Evolutionary conservation across 2,113 vertebrate genomes (phyloP).

Genomic region (Zingel zingel): DNA sequence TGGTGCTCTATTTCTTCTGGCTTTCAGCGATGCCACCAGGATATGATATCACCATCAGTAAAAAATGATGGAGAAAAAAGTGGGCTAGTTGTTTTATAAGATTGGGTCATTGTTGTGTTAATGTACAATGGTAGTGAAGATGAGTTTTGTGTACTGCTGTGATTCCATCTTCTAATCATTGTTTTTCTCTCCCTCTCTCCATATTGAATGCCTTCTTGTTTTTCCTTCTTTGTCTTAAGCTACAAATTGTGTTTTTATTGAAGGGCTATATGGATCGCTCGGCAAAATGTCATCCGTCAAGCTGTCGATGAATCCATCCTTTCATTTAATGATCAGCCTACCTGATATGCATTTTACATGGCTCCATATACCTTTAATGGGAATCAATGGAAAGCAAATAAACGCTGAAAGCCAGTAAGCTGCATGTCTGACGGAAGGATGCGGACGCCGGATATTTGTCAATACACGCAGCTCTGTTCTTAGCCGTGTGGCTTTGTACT

Average conservation of each 20-base stretch:
- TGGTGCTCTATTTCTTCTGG: not conserved
- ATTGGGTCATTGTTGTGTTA: slow-evolving; percentile 13
- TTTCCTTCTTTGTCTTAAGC: slow-evolving; percentile 71
- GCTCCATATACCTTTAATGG: slow-evolving; percentile 81
- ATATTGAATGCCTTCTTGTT: slow-evolving; percentile 31
- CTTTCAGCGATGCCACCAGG: not conserved
- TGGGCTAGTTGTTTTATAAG: not conserved
- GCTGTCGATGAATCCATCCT: slow-evolving; percentile 85
- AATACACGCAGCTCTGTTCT: slow-evolving; percentile 47
- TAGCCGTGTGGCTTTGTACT: slow-evolving; percentile 24
- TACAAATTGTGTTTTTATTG: slow-evolving; percentile 83
- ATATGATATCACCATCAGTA: not conserved
- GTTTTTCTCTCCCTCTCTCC: slow-evolving; percentile 37
- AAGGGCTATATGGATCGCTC: slow-evolving; percentile 82
- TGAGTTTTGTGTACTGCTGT: not conserved
- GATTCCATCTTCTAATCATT: slow-evolving; percentile 44
- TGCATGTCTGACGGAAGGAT: slow-evolving; percentile 66
- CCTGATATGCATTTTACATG: slow-evolving; percentile 82
- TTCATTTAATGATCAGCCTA: slow-evolving; percentile 82
- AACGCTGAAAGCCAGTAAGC: slow-evolving; percentile 68
- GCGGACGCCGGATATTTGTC: slow-evolving; percentile 64
- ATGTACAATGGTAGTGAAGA: not conserved
- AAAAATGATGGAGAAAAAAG: not conserved
- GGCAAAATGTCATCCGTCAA: slow-evolving; percentile 86
- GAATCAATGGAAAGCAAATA: slow-evolving; percentile 83